phyloP scores from a whole-genome alignment of 2,888 invertebrate species.

The Drosophila ezoana region DNA sequence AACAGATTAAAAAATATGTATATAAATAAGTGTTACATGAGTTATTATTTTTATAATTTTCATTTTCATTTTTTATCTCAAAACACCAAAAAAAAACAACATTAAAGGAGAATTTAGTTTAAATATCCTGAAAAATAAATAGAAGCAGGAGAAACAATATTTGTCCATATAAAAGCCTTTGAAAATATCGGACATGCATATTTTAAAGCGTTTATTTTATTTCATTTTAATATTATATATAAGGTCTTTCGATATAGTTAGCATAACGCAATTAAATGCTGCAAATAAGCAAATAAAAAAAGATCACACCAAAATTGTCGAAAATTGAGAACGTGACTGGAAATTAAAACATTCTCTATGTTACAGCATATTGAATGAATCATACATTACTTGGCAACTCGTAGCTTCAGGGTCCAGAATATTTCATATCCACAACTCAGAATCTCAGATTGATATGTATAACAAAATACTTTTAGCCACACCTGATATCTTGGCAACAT shows the following conservation, averaged over 20 bases:
- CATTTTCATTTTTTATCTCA: no score
- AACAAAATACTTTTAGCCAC: conserved; percentile 54
- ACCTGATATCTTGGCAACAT: conserved; percentile 62
- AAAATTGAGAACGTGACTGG: conserved; percentile 30
- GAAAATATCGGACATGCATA: background rate
- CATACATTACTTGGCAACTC: conserved; percentile 30
- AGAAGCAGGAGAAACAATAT: no score
- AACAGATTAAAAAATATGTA: background rate
- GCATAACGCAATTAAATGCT: conserved; percentile 6
- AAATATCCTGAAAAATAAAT: no score
- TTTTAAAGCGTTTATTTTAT: background rate
- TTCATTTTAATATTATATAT: background rate
- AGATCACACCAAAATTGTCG: conserved; percentile 4
- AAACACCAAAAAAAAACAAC: no score
- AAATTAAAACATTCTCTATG: conserved; percentile 13
- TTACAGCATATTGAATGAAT: conserved; percentile 22
- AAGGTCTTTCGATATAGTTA: background rate
- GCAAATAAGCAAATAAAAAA: conserved; percentile 10
- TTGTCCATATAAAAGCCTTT: no score
- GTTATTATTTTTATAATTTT: background rate
- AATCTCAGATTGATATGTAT: conserved; percentile 63
- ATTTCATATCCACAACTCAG: conserved; percentile 28
- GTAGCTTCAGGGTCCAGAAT: no score
- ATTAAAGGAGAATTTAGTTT: no score
- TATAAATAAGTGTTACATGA: background rate